These are phyloP conservation scores for Craterocephalus amniculus DNA, from an alignment of 2,797 vertebrate species.

Conservation along the genomic window DNA sequence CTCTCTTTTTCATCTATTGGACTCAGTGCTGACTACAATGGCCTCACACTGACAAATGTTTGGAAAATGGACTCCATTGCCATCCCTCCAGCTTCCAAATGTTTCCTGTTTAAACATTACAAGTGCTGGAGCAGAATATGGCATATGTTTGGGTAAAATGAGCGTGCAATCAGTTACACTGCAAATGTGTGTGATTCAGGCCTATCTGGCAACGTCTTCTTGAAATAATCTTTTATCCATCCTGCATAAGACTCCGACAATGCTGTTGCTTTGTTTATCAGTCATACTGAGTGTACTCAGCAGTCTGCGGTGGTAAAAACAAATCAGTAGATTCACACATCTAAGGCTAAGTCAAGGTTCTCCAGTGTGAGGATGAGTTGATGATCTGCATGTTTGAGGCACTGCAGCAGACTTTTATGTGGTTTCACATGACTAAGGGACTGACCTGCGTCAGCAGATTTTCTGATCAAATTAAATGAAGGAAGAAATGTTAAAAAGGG, in stretches of 20 bases:
- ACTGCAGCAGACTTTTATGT: slow-evolving; percentile 47
- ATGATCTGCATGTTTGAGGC: slow-evolving; percentile 53
- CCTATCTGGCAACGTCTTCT: background rate
- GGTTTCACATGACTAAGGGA: slow-evolving; percentile 81
- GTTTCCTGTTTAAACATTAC: background rate
- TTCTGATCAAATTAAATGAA: slow-evolving; percentile 81
- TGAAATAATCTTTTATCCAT: slow-evolving; percentile 36
- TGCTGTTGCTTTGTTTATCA: slow-evolving; percentile 36
- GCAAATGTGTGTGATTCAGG: background rate
- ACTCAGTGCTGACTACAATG: background rate
- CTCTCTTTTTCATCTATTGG: background rate
- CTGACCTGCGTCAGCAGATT: slow-evolving; percentile 73
- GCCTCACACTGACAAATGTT: background rate
- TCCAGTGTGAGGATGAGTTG: slow-evolving; percentile 44
- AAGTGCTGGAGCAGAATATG: background rate
- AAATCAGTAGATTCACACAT: slow-evolving; percentile 32
- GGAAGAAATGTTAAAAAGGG: slow-evolving; percentile 33
- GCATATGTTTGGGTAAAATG: background rate
- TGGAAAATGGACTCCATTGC: background rate
- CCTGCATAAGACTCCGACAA: slow-evolving; percentile 35
- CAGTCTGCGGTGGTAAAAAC: slow-evolving; percentile 1
- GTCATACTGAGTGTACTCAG: background rate
- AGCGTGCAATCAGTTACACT: background rate
- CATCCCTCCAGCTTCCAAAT: background rate
- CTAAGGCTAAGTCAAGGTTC: slow-evolving; percentile 2